These are phyloP conservation scores for Albula goreensis DNA, from an alignment of 2,113 vertebrate species.

Conservation along the genomic window DNA sequence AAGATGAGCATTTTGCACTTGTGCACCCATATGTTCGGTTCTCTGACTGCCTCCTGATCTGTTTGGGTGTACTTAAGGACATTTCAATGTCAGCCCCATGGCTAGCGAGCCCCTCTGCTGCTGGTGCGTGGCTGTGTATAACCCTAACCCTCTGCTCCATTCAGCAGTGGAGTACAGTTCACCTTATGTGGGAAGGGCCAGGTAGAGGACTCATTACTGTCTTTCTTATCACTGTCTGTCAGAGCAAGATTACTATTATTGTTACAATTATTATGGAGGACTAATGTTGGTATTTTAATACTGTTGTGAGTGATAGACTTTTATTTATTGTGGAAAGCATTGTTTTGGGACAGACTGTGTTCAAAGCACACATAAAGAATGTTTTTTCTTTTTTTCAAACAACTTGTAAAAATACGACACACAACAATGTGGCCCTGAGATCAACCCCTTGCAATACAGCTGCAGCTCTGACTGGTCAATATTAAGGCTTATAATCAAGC, in stretches of 20 bases:
- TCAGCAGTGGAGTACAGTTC: neutral
- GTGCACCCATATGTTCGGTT: neutral
- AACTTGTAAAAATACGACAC: neutral
- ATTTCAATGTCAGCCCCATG: neutral
- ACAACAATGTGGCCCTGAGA: neutral
- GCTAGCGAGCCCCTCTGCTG: neutral
- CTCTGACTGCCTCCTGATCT: neutral
- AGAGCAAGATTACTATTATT: no score
- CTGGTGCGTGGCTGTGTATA: neutral
- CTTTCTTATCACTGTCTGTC: no score
- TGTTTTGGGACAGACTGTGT: no score
- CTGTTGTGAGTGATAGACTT: no score
- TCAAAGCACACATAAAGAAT: no score
- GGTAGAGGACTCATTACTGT: neutral
- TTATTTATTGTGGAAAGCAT: no score
- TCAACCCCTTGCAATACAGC: neutral
- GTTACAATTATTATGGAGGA: no score
- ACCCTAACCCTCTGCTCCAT: neutral
- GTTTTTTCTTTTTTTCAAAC: neutral
- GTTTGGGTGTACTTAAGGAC: neutral
- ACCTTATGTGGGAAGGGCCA: neutral
- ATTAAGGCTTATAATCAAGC: neutral
- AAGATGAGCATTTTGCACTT: neutral
- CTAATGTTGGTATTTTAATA: no score
- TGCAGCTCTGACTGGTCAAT: neutral